A percentile compares a stretch with the other conserved stretches of the same genome.
These are phyloP conservation scores for Metopolophium dirhodum DNA, from an alignment of 1,140 invertebrate species.

Conservation along the genomic window DNA sequence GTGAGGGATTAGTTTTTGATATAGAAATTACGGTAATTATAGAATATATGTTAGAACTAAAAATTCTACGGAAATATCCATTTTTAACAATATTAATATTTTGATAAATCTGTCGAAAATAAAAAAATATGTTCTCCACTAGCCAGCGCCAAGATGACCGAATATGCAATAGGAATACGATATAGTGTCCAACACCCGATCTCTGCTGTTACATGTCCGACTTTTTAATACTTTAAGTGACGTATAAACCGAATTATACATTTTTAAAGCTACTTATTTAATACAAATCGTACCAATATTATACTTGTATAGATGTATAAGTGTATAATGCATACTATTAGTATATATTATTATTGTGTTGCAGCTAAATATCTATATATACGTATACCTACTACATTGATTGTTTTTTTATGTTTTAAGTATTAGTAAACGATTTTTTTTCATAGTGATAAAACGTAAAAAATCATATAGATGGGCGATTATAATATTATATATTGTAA, in stretches of 20 bases:
- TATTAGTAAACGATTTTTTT: background rate
- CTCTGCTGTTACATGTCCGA: background rate
- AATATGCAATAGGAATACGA: background rate
- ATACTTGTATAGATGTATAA: background rate
- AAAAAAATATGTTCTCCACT: background rate
- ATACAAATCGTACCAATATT: background rate
- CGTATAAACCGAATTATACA: background rate
- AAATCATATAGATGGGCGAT: background rate
- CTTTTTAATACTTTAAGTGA: background rate
- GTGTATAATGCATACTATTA: too few relatives aligned
- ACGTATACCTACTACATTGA: background rate
- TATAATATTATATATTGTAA: background rate
- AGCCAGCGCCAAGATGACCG: background rate
- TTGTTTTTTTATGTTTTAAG: background rate
- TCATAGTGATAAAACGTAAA: background rate
- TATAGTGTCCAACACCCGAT: background rate
- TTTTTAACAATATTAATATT: background rate
- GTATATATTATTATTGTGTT: background rate
- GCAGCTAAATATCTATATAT: background rate
- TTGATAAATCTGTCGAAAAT: background rate
- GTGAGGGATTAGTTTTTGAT: background rate
- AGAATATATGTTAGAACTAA: background rate
- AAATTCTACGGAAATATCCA: background rate
- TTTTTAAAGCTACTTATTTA: conserved; percentile 18
- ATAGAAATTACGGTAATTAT: too few relatives aligned